phyloP scores from a whole-genome alignment of 2,888 invertebrate species.

The Sinodicranocentrus sp. region DNA sequence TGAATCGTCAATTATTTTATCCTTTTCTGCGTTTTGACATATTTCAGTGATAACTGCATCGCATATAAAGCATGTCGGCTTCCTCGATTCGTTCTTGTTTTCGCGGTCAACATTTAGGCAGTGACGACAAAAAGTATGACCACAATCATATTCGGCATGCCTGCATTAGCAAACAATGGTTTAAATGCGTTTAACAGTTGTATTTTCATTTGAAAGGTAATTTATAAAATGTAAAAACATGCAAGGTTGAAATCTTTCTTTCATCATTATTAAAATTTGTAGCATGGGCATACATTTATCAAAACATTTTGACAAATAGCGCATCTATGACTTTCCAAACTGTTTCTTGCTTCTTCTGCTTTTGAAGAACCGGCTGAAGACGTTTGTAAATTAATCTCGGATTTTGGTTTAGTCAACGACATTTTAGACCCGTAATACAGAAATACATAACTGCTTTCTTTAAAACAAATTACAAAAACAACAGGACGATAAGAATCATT shows the following conservation, averaged over 20 bases:
- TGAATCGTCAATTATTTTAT: constrained; percentile 58
- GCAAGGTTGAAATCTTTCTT: not conserved
- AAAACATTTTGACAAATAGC: constrained; percentile 57
- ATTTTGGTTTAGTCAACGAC: too few relatives aligned
- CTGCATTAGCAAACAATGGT: too few relatives aligned
- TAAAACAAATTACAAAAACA: too few relatives aligned
- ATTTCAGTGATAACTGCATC: constrained; percentile 56
- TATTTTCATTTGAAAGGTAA: too few relatives aligned
- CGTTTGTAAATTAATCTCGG: too few relatives aligned
- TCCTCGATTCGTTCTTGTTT: not conserved
- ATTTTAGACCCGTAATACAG: too few relatives aligned
- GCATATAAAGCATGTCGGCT: constrained; percentile 53
- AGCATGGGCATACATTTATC: constrained; percentile 37
- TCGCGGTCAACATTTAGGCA: constrained; percentile 48
- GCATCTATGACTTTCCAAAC: constrained; percentile 51
- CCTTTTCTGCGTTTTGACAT: constrained; percentile 24
- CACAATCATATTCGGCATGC: too few relatives aligned
- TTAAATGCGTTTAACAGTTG: too few relatives aligned
- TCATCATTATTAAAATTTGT: not conserved
- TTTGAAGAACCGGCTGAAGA: too few relatives aligned
- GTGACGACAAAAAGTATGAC: constrained; percentile 59
- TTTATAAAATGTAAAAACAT: too few relatives aligned
- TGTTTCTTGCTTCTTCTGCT: not conserved
- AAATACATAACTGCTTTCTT: too few relatives aligned
- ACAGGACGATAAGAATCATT: too few relatives aligned